Conservation (phyloP, 2,797 vertebrate genomes). For the Pipistrellus nathusii region DNA sequence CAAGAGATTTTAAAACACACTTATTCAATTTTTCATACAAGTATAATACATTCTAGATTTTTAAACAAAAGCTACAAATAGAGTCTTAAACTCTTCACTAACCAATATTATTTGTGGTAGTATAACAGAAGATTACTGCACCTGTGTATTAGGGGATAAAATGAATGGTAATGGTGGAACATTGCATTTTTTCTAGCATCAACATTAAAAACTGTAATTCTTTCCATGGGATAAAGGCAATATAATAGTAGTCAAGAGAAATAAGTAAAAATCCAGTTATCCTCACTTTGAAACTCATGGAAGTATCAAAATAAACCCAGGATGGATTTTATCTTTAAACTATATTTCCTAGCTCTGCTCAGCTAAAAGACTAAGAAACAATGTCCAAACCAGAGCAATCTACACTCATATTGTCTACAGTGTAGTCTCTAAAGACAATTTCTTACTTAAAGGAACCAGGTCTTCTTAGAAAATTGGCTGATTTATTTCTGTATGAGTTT, state of each 20-base stretch:
- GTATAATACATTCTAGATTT: background rate
- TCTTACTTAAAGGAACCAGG: background rate
- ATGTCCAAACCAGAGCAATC: background rate
- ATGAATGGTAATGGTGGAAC: background rate
- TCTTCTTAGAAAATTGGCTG: background rate
- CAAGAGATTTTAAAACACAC: background rate
- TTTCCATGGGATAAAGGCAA: background rate
- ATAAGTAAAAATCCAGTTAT: background rate
- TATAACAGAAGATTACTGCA: background rate
- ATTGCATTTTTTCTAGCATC: background rate
- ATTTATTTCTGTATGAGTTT: background rate
- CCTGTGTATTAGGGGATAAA: background rate
- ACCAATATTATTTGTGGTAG: background rate
- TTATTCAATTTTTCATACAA: background rate
- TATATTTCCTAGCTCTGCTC: background rate
- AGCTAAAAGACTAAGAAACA: constrained; percentile 18
- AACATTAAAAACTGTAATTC: background rate
- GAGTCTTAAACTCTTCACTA: background rate
- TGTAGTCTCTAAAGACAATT: background rate
- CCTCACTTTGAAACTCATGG: background rate
- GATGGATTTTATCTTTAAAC: background rate
- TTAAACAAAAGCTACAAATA: background rate
- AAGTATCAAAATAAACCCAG: background rate
- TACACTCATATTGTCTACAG: background rate
- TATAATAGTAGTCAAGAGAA: background rate